Percentiles rank a stretch among this genome's conserved stretches.
Conservation (phyloP, 2,797 vertebrate genomes). For the Anguilla pacifica region DNA sequence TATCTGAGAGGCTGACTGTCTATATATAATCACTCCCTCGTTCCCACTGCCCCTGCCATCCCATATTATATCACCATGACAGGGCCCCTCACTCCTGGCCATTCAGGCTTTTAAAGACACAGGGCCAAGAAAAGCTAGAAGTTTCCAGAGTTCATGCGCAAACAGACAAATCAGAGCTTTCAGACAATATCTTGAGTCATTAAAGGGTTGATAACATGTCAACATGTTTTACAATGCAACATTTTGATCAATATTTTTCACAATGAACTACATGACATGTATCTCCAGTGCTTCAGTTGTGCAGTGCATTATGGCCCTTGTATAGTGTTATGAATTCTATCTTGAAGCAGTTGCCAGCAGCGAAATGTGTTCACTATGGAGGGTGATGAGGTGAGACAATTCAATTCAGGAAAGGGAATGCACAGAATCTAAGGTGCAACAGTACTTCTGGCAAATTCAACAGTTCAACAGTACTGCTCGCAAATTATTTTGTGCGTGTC, state of each 20-base stretch:
- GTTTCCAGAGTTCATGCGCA: not conserved
- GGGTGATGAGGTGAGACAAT: not conserved
- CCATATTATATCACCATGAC: constrained; percentile 26
- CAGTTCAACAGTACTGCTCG: not conserved
- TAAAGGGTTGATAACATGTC: not conserved
- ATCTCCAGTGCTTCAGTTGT: not conserved
- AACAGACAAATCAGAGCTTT: not conserved
- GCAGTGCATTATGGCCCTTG: not conserved
- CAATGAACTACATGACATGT: not conserved
- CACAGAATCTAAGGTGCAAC: no score
- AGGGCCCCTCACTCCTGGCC: not conserved
- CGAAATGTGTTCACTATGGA: not conserved
- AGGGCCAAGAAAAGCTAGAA: not conserved
- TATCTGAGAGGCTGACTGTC: constrained; percentile 18
- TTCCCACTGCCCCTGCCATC: not conserved
- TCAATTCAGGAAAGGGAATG: not conserved
- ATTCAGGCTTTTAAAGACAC: constrained; percentile 22
- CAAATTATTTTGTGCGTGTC: not conserved
- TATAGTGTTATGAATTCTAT: not conserved
- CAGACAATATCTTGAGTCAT: not conserved
- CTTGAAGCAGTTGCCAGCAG: not conserved
- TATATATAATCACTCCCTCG: constrained; percentile 32
- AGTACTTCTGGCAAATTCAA: not conserved
- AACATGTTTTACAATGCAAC: not conserved
- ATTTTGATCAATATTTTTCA: not conserved